Conservation (phyloP, 2,797 vertebrate genomes). For the Neoniphon sammara region DNA sequence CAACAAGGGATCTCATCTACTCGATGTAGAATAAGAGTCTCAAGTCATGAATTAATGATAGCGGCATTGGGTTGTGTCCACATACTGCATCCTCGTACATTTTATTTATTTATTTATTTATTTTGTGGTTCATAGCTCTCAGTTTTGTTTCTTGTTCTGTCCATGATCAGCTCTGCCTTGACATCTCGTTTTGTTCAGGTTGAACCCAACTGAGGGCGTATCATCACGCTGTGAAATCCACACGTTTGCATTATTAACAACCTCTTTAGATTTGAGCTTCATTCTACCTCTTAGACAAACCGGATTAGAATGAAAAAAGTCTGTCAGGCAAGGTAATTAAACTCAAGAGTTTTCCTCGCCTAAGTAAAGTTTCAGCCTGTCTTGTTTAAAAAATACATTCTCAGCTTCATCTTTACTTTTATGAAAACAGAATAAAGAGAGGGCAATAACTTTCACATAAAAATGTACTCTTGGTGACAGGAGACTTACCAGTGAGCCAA, state of each 20-base stretch:
- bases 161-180: constrained; percentile 31
- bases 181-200: constrained; percentile 15
- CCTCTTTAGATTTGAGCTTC: neutral
- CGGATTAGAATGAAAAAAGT: neutral
- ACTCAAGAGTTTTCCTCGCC: neutral
- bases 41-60: constrained; percentile 25
- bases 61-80: constrained; percentile 4
- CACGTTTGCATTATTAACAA: constrained; percentile 28
- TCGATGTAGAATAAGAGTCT: constrained; percentile 5
- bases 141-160: constrained; percentile 12
- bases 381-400: no score
- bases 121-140: constrained; percentile 17
- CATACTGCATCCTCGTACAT: constrained; percentile 8
- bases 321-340: neutral
- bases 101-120: neutral
- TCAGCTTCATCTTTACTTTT: neutral
- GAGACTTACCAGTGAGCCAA: neutral
- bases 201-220: constrained; percentile 9
- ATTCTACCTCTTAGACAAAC: neutral
- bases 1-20: neutral
- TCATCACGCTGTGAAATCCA: constrained; percentile 13
- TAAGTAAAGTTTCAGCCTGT: neutral
- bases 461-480: neutral
- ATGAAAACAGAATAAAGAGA: neutral
- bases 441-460: neutral